Percentiles rank a stretch among this genome's conserved stretches.
Conservation (phyloP, 2,797 vertebrate genomes). For the Petrocephalus schoutedeni region DNA sequence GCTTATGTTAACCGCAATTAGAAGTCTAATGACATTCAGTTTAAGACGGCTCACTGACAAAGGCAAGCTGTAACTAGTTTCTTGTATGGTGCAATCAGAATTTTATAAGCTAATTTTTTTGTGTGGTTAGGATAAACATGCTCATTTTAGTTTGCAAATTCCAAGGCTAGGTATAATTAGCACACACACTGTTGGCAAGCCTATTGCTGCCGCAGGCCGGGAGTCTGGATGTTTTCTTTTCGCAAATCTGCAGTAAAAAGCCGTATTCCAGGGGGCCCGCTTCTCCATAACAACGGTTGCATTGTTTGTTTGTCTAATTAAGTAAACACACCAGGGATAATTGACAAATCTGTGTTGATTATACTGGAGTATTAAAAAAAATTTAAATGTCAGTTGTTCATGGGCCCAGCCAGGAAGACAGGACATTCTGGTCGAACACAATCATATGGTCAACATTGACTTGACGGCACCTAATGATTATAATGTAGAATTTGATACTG, state of each 20-base stretch:
- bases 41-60: conserved; percentile 39
- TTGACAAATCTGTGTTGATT: conserved; percentile 20
- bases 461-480: not conserved
- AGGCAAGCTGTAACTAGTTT: conserved; percentile 38
- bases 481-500: not conserved
- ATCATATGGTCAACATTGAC: not conserved
- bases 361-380: not conserved
- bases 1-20: conserved; percentile 32
- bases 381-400: not conserved
- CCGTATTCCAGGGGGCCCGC: conserved; percentile 24
- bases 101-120: conserved; percentile 54
- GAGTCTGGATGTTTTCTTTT: conserved; percentile 43
- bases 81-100: conserved; percentile 43
- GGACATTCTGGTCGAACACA: not conserved
- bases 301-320: conserved; percentile 36
- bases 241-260: conserved; percentile 41
- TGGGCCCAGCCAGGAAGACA: not conserved
- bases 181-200: conserved; percentile 40
- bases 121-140: conserved; percentile 48
- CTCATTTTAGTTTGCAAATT: conserved; percentile 56
- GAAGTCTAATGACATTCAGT: conserved; percentile 39
- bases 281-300: conserved; percentile 40
- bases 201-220: conserved; percentile 31
- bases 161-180: conserved; percentile 47
- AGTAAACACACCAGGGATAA: conserved; percentile 37